Evolutionary conservation across 2,888 invertebrate genomes (phyloP), one percentile per base, ranked within the genome.

Genomic region (Elmis aenea): DNA sequence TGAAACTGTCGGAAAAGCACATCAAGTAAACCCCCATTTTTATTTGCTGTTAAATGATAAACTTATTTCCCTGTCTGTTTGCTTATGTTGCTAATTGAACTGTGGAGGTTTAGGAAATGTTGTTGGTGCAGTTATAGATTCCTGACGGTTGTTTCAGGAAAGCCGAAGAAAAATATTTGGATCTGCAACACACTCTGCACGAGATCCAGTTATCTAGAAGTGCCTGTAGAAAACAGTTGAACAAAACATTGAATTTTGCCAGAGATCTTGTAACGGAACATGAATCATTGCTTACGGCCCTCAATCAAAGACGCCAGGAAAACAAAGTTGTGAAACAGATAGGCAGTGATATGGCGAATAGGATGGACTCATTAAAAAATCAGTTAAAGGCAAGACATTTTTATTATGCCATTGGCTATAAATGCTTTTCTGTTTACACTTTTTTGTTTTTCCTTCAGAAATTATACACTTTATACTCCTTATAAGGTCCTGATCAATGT

Each of bases 1-100:
- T 75, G 18, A 73, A 69, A 38, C 68, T 67, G 5, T 69, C 77
- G 1, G 71, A 81, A 39, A 79, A 76, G 55, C 58, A 61, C 11
- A 48, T 64, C 13, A 67, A 67, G 67, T 67, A 55, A 52, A n/a
- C n/a, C n/a, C n/a, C n/a, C n/a, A n/a, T n/a, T 15, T 9, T 6
- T 38, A 36, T 15, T 36, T 20, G n/a, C 9, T 38, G 3, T 13
- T 11, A 8, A 22, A 38, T 13, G 12, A 9, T 31, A 13, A 12
- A 25, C 46, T 46, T 57, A 24, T 30, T 26, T 21, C 26, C n/a
- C n/a, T n/a, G n/a, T n/a, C n/a, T n/a, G n/a, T n/a, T n/a, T n/a
- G n/a, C n/a, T n/a, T n/a, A n/a, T n/a, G n/a, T n/a, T n/a, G n/a
- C n/a, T n/a, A n/a, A n/a, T n/a, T n/a, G n/a, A n/a, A n/a, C n/a